These are phyloP conservation scores for Tupaia chinensis DNA, from an alignment of 2,113 vertebrate species.

Conservation along the genomic window DNA sequence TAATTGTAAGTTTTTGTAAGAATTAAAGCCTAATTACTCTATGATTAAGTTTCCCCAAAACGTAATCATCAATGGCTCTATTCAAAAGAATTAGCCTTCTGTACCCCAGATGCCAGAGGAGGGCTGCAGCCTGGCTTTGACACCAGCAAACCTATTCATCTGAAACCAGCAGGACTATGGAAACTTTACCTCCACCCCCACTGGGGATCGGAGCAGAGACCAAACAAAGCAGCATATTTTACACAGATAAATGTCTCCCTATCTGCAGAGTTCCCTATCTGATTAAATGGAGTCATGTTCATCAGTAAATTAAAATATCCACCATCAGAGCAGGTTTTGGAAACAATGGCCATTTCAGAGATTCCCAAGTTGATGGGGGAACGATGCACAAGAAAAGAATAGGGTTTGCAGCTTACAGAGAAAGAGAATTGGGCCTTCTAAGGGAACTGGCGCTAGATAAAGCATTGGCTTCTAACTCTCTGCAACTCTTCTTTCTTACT, in stretches of 20 bases:
- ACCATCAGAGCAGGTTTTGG: constrained; percentile 46
- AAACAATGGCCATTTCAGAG: constrained; percentile 67
- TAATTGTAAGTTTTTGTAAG: constrained; percentile 85
- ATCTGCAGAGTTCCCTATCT: constrained; percentile 64
- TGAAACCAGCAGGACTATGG: constrained; percentile 75
- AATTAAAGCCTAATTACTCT: constrained; percentile 84
- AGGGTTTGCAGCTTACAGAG: constrained; percentile 24
- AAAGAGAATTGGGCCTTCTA: constrained; percentile 50
- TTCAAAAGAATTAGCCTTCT: constrained; percentile 82
- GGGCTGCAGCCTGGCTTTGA: constrained; percentile 72
- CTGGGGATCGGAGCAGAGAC: constrained; percentile 54
- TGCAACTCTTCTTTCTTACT: constrained; percentile 72
- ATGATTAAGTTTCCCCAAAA: constrained; percentile 81
- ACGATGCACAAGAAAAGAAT: constrained; percentile 41
- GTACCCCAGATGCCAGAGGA: constrained; percentile 78
- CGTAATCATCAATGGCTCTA: constrained; percentile 89
- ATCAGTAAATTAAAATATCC: constrained; percentile 62
- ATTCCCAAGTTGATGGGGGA: constrained; percentile 60
- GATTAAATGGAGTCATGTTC: constrained; percentile 65
- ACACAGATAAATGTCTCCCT: constrained; percentile 59
- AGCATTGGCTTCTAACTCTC: constrained; percentile 48
- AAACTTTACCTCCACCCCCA: constrained; percentile 74
- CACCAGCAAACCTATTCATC: constrained; percentile 76
- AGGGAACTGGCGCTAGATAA: constrained; percentile 31
- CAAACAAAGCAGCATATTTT: constrained; percentile 69